Evolutionary conservation across 1,140 invertebrate genomes (phyloP), one percentile per base, ranked within the genome.

Genomic region (Mizuhopecten yessoensis): DNA sequence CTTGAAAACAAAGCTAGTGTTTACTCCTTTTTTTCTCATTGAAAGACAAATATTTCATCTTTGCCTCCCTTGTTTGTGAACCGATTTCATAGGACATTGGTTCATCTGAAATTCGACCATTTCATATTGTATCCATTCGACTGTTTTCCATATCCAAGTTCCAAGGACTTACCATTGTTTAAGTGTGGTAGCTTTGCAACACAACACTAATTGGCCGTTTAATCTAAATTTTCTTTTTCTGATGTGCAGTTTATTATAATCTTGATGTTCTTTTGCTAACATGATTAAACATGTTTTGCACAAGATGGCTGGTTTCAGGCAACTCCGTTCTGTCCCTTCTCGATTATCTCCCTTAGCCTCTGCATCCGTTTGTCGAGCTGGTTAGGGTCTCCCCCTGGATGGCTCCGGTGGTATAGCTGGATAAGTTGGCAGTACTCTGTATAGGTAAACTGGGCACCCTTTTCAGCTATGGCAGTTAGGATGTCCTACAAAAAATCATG

Each of bases 401-500:
- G 95, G 92, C 96, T 96, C 33, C 96, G 94, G 86, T 96, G 94
- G 34, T 94, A 93, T 33, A 96, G 92, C 34, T 94, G 91, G 13
- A 96, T 91, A 42, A 96, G 90, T 49, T 96, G 93, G n/a, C 91
- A 92, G 93, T 96, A 96, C 87, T 96, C 96, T 0, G 91, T 93
- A 87, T 95, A 93, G 17, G 94, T 95, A 90, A 96, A 96, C 34
- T 96, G 95, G 11, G 95, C 91, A 33, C 96, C 96, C 87, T 96
- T 96, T 92, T 96, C 96, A 23, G 94, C 94, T 86, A 96, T 93
- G 0, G 91, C 86, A 23, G 94, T 95, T 39, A 99, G 97, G 94
- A 99, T 98, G 96, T 99, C 98, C 98, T 99, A 96, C 5, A 96
- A 33, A n/a, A 17, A 17, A 17, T 20, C 42, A 45, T 45, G 42